These are phyloP conservation scores for Erebia aethiops DNA, from an alignment of 2,888 invertebrate species.

Conservation along the genomic window DNA sequence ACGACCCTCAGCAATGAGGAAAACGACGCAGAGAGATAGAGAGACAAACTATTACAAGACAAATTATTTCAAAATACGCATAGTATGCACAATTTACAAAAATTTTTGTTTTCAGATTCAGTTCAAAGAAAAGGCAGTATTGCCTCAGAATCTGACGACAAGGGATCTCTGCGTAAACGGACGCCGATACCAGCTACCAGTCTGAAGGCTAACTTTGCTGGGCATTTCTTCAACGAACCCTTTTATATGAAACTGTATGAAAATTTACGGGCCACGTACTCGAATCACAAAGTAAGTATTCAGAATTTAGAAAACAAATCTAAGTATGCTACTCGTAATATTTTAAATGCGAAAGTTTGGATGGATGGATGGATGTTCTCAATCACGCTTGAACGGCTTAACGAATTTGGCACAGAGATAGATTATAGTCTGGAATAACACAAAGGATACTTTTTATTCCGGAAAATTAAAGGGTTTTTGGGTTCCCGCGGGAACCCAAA, in stretches of 20 bases:
- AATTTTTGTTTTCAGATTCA: constrained; percentile 51
- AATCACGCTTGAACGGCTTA: too few relatives aligned
- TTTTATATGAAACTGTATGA: constrained; percentile 94
- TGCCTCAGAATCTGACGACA: constrained; percentile 62
- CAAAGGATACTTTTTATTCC: too few relatives aligned
- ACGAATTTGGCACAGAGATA: too few relatives aligned
- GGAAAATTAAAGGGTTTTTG: too few relatives aligned
- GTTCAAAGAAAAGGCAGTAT: constrained; percentile 58
- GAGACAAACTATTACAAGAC: too few relatives aligned
- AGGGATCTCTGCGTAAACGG: constrained; percentile 55
- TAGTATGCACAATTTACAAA: background rate
- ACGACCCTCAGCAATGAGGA: too few relatives aligned
- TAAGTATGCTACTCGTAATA: too few relatives aligned
- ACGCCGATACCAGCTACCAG: constrained; percentile 55
- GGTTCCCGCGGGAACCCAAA: too few relatives aligned
- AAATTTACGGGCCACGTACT: constrained; percentile 90
- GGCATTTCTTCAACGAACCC: constrained; percentile 87
- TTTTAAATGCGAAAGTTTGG: too few relatives aligned
- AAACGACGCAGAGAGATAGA: too few relatives aligned
- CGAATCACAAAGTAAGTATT: constrained; percentile 90
- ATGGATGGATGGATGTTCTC: too few relatives aligned
- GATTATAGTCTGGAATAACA: too few relatives aligned
- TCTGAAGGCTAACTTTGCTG: constrained; percentile 74
- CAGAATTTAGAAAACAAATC: background rate
- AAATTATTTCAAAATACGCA: background rate